Conservation (phyloP, 2,888 invertebrate genomes). For the Hymenopus coronatus region DNA sequence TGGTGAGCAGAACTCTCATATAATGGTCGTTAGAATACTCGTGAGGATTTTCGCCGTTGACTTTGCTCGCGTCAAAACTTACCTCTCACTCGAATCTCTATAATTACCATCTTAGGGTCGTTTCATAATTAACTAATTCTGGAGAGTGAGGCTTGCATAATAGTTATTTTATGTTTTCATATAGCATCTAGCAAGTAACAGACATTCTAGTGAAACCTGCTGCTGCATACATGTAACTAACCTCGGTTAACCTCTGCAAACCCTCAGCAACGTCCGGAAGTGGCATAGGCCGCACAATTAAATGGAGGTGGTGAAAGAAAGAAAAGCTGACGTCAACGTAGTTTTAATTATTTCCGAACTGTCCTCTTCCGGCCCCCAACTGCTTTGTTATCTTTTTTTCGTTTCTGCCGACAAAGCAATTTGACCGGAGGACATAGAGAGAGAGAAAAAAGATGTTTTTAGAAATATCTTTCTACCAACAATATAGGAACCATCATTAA, state of each 20-base stretch:
- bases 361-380: not conserved
- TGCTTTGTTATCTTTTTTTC: not conserved
- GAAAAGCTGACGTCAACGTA: not conserved
- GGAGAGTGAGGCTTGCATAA: too few species aligned
- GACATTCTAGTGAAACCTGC: too few species aligned
- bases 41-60: too few species aligned
- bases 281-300: not conserved
- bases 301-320: not conserved
- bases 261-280: not conserved
- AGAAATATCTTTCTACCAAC: not conserved
- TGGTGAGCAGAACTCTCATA: too few species aligned
- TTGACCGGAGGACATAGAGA: not conserved
- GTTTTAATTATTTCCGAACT: not conserved
- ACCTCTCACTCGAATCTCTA: too few species aligned
- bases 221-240: not conserved
- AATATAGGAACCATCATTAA: not conserved
- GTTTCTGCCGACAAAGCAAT: not conserved
- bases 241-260: not conserved
- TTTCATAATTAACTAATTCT: too few species aligned
- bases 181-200: too few species aligned
- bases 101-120: too few species aligned
- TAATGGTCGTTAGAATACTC: too few species aligned
- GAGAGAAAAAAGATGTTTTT: not conserved
- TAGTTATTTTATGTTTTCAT: too few species aligned
- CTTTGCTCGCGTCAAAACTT: too few species aligned